These are phyloP conservation scores for Tetranychus truncatus DNA, from an alignment of 2,888 invertebrate species.

Conservation along the genomic window DNA sequence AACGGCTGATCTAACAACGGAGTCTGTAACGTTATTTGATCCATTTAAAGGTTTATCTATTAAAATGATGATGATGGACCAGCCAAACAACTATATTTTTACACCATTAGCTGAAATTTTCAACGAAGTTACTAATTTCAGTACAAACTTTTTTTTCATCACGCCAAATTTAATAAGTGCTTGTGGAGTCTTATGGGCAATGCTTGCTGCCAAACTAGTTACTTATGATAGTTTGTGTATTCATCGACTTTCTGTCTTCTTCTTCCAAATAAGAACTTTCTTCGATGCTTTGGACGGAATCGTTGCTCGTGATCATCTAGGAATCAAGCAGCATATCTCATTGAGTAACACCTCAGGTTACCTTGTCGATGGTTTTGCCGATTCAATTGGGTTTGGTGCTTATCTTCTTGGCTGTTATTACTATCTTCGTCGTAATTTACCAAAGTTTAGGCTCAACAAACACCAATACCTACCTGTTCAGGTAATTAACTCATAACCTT, in stretches of 20 bases:
- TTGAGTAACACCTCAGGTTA: conserved; percentile 63
- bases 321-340: conserved; percentile 55
- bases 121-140: conserved; percentile 41
- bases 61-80: conserved; percentile 62
- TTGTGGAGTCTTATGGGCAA: conserved; percentile 55
- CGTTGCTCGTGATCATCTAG: conserved; percentile 55
- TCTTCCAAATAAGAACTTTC: conserved; percentile 43
- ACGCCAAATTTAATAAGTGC: conserved; percentile 68
- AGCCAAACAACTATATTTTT: conserved; percentile 62
- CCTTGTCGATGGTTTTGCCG: conserved; percentile 62
- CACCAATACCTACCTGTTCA: conserved; percentile 13
- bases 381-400: conserved; percentile 53
- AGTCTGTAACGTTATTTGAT: conserved; percentile 21
- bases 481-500: conserved; percentile 19
- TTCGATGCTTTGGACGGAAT: conserved; percentile 70
- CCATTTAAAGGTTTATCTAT: conserved; percentile 46
- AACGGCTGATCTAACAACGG: background rate
- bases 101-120: conserved; percentile 56
- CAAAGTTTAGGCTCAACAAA: conserved; percentile 5
- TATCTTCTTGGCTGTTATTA: conserved; percentile 46
- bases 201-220: conserved; percentile 53
- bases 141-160: conserved; percentile 39
- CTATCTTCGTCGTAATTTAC: conserved; percentile 29
- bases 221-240: conserved; percentile 47
- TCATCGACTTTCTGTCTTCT: conserved; percentile 51